Evolutionary conservation across 2,113 vertebrate species (phyloP), one percentile per base, ranked within the genome.

Genomic region (Esox niger): DNA sequence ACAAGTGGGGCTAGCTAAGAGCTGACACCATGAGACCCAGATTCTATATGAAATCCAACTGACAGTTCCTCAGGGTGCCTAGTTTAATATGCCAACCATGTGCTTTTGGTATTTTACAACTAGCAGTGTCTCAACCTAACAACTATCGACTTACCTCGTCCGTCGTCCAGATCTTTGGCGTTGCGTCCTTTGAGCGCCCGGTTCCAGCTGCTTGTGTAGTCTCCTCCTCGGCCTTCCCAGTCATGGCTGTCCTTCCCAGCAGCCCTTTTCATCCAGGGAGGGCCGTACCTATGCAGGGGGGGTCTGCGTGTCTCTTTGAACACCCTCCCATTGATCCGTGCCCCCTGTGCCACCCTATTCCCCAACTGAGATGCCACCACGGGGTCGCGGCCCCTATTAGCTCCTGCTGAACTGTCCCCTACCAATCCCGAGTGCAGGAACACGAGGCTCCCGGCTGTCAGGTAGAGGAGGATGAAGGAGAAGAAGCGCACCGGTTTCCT

Each of bases 401-500:
- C 0, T 54, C 87, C 46, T 0, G 88, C 35, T 0, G 91, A 63
- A 0, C 87, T 88, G 77, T 95, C 93, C 21, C 94, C 88, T 0
- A 88, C 68, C 0, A 98, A 95, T 17, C 93, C 94, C 0, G 96
- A 85, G 56, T 98, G 96, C 7, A 99, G 91, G 85, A 98, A 95
- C 58, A 97, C 93, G 2, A 98, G 85, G 72, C 96, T 98, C 20
- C 97, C 96, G 0, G 97, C 96, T 0, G 91, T 95, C 89, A 98
- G 84, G 89, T 99, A 99, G 62, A 99, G 91, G 17, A 94, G 92
- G 82, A 98, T 91, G 81, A 99, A 91, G 1, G 94, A 94, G 77
- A 98, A 95, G 89, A 98, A 97, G 6, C 96, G 93, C 52, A 98
- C 76, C 0, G 97, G 97, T 70, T 90, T 97, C 67, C 95, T 88